Evolutionary conservation across 2,113 vertebrate species (phyloP).

Genomic region (Actenoides lindsayi): DNA sequence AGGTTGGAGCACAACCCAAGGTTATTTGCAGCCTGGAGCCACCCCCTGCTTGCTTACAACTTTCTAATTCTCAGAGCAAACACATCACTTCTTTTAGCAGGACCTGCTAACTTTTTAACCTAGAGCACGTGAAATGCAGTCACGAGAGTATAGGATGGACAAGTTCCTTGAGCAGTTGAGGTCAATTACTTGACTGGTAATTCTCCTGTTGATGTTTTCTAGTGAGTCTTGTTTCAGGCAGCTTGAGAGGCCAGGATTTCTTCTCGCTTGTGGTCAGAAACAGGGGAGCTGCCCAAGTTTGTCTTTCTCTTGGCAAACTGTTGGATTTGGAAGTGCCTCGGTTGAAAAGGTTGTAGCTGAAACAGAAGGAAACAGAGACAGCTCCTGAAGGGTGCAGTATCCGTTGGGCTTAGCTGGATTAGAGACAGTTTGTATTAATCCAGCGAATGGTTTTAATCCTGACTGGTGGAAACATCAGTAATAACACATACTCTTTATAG

Average conservation of each 20-base stretch:
- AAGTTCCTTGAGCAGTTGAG: background rate
- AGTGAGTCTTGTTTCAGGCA: background rate
- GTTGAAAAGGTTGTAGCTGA: background rate
- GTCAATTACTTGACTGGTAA: background rate
- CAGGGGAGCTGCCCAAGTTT: background rate
- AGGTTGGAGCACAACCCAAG: background rate
- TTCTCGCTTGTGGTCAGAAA: background rate
- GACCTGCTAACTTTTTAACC: background rate
- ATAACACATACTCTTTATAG: background rate
- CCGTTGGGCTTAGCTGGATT: background rate
- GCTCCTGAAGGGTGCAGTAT: background rate
- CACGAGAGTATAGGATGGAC: background rate
- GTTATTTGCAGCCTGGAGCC: background rate
- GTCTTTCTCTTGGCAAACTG: background rate
- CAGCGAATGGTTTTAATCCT: slow-evolving; percentile 5
- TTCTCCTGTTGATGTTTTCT: background rate
- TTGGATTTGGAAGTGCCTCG: background rate
- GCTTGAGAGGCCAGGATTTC: background rate
- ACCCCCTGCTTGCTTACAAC: rapidly evolving
- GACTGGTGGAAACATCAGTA: background rate
- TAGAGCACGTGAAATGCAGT: background rate
- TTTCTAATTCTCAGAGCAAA: background rate
- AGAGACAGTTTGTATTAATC: background rate
- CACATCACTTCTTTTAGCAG: background rate
- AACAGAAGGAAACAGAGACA: background rate